phyloP scores from a whole-genome alignment of 2,113 vertebrate species.

The Morphnarchus princeps region DNA sequence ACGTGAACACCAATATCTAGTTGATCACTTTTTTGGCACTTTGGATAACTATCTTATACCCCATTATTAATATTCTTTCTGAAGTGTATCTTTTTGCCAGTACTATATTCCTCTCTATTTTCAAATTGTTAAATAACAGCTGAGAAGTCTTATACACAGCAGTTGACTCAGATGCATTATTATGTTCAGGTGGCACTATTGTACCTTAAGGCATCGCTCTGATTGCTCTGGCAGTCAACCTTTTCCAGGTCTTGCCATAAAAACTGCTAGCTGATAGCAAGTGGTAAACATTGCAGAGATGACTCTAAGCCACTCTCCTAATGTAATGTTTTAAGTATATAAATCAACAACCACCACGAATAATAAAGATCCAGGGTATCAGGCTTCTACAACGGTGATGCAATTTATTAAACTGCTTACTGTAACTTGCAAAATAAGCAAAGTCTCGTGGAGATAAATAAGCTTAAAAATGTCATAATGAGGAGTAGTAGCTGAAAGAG shows the following conservation, averaged over 20 bases:
- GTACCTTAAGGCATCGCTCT: background rate
- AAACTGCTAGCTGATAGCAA: background rate
- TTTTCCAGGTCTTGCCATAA: background rate
- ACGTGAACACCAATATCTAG: background rate
- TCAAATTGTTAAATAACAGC: background rate
- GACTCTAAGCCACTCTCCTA: background rate
- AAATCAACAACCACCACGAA: background rate
- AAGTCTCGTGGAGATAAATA: background rate
- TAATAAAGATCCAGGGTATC: background rate
- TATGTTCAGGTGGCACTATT: background rate
- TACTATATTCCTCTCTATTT: background rate
- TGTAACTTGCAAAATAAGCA: slow-evolving; percentile 6
- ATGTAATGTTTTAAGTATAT: background rate
- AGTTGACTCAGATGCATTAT: background rate
- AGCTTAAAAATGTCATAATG: background rate
- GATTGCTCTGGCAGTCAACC: background rate
- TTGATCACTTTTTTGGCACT: background rate
- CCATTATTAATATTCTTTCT: background rate
- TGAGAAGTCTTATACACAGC: background rate
- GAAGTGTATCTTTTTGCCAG: background rate
- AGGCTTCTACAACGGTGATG: background rate
- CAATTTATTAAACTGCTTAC: background rate
- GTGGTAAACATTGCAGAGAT: background rate
- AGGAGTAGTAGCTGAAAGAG: background rate
- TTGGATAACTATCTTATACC: background rate